A percentile compares a stretch with the other conserved stretches of the same genome.
phyloP scores from a whole-genome alignment of 2,888 invertebrate species.

The Dusona sp. region DNA sequence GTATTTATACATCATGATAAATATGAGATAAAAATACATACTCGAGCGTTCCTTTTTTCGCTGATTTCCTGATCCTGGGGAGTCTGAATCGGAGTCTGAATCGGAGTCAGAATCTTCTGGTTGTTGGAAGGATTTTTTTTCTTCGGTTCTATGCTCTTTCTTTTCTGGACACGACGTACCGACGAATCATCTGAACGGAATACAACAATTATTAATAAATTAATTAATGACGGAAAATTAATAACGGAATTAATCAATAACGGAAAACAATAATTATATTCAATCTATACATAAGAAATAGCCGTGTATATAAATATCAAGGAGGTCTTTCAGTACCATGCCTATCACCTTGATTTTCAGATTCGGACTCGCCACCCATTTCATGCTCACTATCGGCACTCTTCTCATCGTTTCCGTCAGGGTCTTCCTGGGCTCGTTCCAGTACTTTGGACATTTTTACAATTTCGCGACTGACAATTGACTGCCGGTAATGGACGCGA shows the following conservation, averaged over 20 bases:
- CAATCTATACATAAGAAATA: too few species aligned
- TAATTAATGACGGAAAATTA: too few species aligned
- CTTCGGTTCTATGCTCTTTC: neutral
- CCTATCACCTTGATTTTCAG: neutral
- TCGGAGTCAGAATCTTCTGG: neutral
- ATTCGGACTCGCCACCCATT: neutral
- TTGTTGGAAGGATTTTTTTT: neutral
- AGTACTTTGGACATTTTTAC: conserved; percentile 71
- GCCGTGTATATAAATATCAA: too few species aligned
- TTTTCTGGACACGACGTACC: neutral
- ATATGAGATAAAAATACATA: neutral
- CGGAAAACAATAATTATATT: too few species aligned
- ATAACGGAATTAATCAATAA: too few species aligned
- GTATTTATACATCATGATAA: neutral
- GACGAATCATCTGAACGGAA: too few species aligned
- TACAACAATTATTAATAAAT: too few species aligned
- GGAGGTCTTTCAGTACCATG: too few species aligned
- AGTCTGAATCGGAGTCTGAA: neutral
- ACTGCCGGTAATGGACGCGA: conserved; percentile 60
- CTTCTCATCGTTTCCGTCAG: neutral
- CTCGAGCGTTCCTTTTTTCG: neutral
- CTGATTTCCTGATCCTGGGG: neutral
- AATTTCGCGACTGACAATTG: conserved; percentile 69
- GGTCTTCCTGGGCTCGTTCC: conserved; percentile 64
- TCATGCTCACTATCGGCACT: neutral